Conservation (phyloP, 2,113 vertebrate genomes). For the Peromyscus polionotus region DNA sequence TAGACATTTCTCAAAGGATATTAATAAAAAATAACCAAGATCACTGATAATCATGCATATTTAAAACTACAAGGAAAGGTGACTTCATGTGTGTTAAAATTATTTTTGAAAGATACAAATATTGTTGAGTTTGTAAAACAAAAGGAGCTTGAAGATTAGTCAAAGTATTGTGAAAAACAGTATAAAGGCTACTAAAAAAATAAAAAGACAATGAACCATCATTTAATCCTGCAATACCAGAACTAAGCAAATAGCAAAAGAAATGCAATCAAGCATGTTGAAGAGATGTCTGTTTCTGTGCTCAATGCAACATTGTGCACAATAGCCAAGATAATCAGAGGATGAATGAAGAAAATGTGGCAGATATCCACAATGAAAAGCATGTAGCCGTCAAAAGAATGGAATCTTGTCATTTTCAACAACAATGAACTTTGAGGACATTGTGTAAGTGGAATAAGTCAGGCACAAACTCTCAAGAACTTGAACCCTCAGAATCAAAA, state of each 20-base stretch:
- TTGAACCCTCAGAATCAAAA: neutral
- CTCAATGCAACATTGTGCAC: neutral
- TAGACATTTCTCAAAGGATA: neutral
- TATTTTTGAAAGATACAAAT: neutral
- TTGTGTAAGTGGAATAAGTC: neutral
- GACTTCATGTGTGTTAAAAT: neutral
- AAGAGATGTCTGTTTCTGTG: neutral
- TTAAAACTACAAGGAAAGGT: neutral
- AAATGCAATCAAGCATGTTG: neutral
- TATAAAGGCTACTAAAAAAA: neutral
- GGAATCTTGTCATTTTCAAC: neutral
- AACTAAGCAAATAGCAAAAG: neutral
- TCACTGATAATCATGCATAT: neutral
- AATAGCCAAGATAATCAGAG: neutral
- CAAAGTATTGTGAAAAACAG: neutral
- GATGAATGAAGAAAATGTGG: neutral
- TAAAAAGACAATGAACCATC: neutral
- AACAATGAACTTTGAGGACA: neutral
- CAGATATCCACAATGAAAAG: neutral
- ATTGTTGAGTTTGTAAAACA: neutral
- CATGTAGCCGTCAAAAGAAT: neutral
- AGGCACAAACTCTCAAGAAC: neutral
- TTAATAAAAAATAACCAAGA: neutral
- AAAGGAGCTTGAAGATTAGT: neutral
- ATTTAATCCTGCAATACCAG: neutral